Evolutionary conservation across 2,113 vertebrate species (phyloP), one percentile per base, ranked within the genome.

Genomic region (Sigmodon hispidus): DNA sequence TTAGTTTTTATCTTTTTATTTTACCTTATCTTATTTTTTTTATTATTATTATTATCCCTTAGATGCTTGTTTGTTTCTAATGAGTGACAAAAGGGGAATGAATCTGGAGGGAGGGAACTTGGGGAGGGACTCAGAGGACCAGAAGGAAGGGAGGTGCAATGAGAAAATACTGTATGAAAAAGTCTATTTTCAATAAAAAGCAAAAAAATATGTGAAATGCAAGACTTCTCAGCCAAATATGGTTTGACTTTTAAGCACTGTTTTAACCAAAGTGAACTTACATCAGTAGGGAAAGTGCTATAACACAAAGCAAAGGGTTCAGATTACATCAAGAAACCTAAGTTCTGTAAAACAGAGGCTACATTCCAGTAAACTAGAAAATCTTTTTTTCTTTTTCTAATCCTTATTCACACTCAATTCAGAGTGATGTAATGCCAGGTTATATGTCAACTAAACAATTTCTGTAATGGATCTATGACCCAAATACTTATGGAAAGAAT

Each of bases 391-490:
- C 57, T 86, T 57, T 89, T 36, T 7, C 77, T 34, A 63, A 92
- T 36, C 17, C 34, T 77, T 97, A 93, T 57, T 95, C 84, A 97
- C 94, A 95, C 73, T 97, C 43, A 95, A 57, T 94, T 87, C 92
- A 67, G 70, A 95, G 88, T 92, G 85, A 98, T 59, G 43, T 97
- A 97, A 97, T 83, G 80, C 55, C 94, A 95, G 88, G 93, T 96
- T 98, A 98, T 96, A 95, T 94, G 96, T 89, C 96, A 98, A 97
- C 73, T 16, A 94, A 83, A 90, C 43, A 40, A 96, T 97, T 95
- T 91, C 43, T 87, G 95, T 84, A 90, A 93, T 87, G 91, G 91
- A 91, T 76, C 70, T 93, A 67, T 96, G 63, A 91, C 29, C 65
- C 87, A 92, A 87, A 88, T 91, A 55, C 16, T 75, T 69, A 45